Conservation (phyloP, 2,113 vertebrate genomes). For the Cephalopholis sonnerati region DNA sequence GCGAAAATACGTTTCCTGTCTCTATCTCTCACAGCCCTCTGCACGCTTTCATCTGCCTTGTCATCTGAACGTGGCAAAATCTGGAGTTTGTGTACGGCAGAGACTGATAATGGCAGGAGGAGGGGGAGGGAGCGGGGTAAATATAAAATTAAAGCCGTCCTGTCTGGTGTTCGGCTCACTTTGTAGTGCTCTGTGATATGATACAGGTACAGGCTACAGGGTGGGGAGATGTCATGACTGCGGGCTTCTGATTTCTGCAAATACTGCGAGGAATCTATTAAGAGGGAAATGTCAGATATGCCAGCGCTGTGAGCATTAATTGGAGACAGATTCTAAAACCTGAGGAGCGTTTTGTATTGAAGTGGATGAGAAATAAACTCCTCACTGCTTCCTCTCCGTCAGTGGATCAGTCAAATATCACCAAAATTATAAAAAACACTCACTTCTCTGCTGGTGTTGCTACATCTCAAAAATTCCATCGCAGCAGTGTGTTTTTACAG, state of each 20-base stretch:
- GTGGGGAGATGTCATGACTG: slow-evolving; percentile 58
- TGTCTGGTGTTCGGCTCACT: slow-evolving; percentile 48
- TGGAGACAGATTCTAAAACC: slow-evolving; percentile 39
- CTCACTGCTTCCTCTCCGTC: background rate
- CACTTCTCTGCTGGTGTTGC: background rate
- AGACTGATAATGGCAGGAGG: slow-evolving; percentile 3
- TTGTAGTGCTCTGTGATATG: slow-evolving; percentile 48
- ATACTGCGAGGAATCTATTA: slow-evolving; percentile 58
- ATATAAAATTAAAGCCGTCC: slow-evolving; percentile 53
- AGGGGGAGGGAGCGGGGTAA: slow-evolving; percentile 29
- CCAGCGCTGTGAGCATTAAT: slow-evolving; percentile 40
- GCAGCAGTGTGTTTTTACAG: background rate
- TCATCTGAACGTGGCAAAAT: slow-evolving; percentile 58
- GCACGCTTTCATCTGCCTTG: slow-evolving; percentile 62
- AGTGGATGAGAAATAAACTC: slow-evolving; percentile 18
- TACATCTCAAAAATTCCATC: background rate
- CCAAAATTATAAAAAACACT: background rate
- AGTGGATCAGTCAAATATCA: background rate
- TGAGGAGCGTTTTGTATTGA: background rate
- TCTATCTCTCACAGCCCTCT: slow-evolving; percentile 31
- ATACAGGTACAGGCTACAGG: slow-evolving; percentile 56
- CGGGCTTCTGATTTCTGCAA: slow-evolving; percentile 35
- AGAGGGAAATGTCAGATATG: slow-evolving; percentile 52
- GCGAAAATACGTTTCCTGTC: slow-evolving; percentile 48
- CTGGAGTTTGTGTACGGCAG: slow-evolving; percentile 20